Percentiles rank a stretch among this genome's conserved stretches.
phyloP scores from a whole-genome alignment of 2,888 invertebrate species.

The Diarsia rubi region DNA sequence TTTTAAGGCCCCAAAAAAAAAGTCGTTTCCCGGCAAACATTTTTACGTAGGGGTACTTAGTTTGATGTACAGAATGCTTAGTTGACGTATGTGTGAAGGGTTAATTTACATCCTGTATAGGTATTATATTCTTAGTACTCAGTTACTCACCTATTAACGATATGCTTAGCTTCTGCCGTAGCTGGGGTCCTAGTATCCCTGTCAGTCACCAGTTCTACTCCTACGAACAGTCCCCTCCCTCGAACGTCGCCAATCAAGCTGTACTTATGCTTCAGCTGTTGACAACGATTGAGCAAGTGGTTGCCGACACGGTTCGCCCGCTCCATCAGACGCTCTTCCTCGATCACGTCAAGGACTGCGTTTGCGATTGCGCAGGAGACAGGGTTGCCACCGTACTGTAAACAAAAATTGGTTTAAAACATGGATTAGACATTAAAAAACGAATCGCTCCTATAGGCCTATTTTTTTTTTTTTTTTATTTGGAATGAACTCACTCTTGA shows the following conservation, averaged over 20 bases:
- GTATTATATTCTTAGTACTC: conserved; percentile 37
- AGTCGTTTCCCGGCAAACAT: too few relatives aligned
- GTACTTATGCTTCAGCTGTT: conserved; percentile 94
- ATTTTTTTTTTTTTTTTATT: too few relatives aligned
- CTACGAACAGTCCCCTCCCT: conserved; percentile 98
- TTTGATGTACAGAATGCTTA: too few relatives aligned
- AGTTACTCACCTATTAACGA: conserved; percentile 92
- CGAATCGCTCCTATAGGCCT: too few relatives aligned
- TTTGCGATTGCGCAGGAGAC: conserved; percentile 99
- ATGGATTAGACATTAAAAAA: not conserved
- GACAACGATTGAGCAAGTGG: conserved; percentile 93
- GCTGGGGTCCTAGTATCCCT: conserved; percentile 95
- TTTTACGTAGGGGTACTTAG: too few relatives aligned
- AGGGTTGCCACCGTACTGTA: conserved; percentile 99
- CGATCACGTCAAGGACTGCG: conserved; percentile 98
- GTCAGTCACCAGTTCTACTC: conserved; percentile 97
- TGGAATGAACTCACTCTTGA: too few relatives aligned
- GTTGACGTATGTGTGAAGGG: too few relatives aligned
- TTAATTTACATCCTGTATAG: too few relatives aligned
- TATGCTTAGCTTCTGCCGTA: conserved; percentile 94
- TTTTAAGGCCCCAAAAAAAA: too few relatives aligned
- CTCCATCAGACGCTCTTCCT: conserved; percentile 95
- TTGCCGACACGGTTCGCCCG: conserved; percentile 96
- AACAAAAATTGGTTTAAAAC: not conserved
- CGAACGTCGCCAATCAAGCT: conserved; percentile 96